Conservation (phyloP, 2,888 invertebrate genomes). For the Muscina levida region DNA sequence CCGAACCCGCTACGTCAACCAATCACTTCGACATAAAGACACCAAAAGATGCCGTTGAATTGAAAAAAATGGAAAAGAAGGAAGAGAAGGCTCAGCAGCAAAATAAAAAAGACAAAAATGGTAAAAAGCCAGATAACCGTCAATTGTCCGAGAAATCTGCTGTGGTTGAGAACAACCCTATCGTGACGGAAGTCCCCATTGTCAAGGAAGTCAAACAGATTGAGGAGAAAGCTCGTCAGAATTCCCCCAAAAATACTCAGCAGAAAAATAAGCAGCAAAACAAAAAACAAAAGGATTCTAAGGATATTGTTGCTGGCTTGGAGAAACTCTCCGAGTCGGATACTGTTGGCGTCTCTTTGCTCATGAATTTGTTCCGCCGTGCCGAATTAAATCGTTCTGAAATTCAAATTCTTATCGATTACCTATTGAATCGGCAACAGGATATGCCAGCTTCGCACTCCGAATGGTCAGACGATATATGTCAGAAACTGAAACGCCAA, state of each 20-base stretch:
- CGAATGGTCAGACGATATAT: conserved; percentile 94
- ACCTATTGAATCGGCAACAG: conserved; percentile 93
- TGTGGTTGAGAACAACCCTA: conserved; percentile 44
- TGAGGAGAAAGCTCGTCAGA: conserved; percentile 70
- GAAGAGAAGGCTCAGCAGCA: conserved; percentile 67
- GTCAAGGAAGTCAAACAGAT: conserved; percentile 73
- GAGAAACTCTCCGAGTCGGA: conserved; percentile 85
- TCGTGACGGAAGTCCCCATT: conserved; percentile 68
- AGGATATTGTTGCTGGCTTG: conserved; percentile 73
- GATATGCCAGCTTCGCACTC: conserved; percentile 88
- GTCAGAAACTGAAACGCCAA: conserved; percentile 92
- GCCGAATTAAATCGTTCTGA: conserved; percentile 92
- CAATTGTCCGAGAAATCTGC: conserved; percentile 41
- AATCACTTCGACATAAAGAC: conserved; percentile 90
- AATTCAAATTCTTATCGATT: conserved; percentile 93
- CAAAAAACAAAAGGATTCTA: conserved; percentile 80
- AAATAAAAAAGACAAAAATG: conserved; percentile 68
- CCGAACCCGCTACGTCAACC: conserved; percentile 71
- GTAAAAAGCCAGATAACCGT: conserved; percentile 61
- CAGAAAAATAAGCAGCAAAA: conserved; percentile 82
- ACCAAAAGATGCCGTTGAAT: conserved; percentile 87
- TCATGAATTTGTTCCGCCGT: conserved; percentile 88
- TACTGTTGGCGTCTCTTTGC: conserved; percentile 85
- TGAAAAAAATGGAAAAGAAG: conserved; percentile 75
- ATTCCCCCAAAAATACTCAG: conserved; percentile 76